These are phyloP conservation scores for Amblyornis subalaris DNA, from an alignment of 2,113 vertebrate genomes.

Conservation along the genomic window DNA sequence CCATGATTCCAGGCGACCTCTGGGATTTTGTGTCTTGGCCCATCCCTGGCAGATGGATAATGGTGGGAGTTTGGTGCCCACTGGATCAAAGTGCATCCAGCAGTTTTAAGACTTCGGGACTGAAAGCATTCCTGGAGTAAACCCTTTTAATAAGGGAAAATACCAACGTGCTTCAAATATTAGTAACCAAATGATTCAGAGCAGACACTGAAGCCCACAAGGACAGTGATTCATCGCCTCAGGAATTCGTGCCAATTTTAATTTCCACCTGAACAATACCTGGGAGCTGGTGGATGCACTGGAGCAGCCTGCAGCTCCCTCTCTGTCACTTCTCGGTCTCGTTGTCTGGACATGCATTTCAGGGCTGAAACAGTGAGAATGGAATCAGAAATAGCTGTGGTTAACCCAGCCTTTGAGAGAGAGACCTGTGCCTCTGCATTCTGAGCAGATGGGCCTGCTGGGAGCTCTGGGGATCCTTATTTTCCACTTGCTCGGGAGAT, in stretches of 20 bases:
- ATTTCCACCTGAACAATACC: conserved; percentile 11
- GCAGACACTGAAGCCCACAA: conserved; percentile 19
- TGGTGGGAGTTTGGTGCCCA: background rate
- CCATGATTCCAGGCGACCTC: background rate
- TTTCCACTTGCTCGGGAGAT: background rate
- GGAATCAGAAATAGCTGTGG: conserved; percentile 38
- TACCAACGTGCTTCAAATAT: background rate
- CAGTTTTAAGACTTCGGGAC: background rate
- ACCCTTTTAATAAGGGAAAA: conserved; percentile 26
- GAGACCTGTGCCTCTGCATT: background rate
- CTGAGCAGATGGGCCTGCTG: background rate
- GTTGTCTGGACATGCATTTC: background rate
- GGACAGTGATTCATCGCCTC: conserved; percentile 10
- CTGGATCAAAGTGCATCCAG: background rate
- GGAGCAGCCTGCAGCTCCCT: conserved; percentile 21
- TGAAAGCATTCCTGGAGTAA: background rate
- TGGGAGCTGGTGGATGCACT: background rate
- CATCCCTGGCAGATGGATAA: background rate
- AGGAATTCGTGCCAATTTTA: background rate
- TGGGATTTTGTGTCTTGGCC: background rate
- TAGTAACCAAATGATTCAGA: conserved; percentile 52
- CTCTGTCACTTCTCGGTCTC: background rate
- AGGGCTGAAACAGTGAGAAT: background rate
- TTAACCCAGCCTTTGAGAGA: background rate
- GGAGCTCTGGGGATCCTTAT: background rate